Evolutionary conservation across 2,888 invertebrate genomes (phyloP).

Genomic region (Oeneis ivallda): DNA sequence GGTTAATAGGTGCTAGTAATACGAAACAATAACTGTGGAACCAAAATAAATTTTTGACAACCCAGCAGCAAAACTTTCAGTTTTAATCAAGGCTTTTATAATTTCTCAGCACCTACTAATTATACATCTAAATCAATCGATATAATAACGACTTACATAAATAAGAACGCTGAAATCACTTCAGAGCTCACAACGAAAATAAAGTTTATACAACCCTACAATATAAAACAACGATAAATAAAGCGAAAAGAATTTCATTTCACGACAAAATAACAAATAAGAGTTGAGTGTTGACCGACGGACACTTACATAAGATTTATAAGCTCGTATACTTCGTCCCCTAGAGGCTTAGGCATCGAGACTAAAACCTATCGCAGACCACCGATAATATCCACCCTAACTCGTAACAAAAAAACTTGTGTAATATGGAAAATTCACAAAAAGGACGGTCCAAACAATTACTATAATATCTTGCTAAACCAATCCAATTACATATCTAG

Average conservation of each 20-base stretch:
- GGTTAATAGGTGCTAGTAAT: too few relatives aligned
- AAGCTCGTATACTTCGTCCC: slow-evolving; percentile 23
- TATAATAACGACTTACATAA: background rate
- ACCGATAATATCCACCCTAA: background rate
- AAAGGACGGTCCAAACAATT: too few relatives aligned
- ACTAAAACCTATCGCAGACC: background rate
- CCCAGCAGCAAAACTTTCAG: too few relatives aligned
- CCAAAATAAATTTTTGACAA: too few relatives aligned
- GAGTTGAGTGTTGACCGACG: slow-evolving; percentile 29
- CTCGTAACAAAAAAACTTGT: too few relatives aligned
- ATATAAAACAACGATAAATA: slow-evolving; percentile 20
- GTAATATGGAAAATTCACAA: too few relatives aligned
- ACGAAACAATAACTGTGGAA: too few relatives aligned
- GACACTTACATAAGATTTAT: slow-evolving; percentile 35
- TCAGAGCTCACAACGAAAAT: background rate
- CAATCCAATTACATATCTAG: too few relatives aligned
- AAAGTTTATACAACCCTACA: slow-evolving; percentile 15
- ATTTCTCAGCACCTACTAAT: too few relatives aligned
- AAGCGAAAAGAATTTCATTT: slow-evolving; percentile 22
- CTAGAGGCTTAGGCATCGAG: slow-evolving; percentile 7
- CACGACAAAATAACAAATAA: slow-evolving; percentile 27
- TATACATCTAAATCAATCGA: too few relatives aligned
- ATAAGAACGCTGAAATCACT: background rate
- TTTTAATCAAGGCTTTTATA: too few relatives aligned
- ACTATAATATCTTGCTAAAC: too few relatives aligned